Percentiles rank a stretch among this genome's conserved stretches.
Conservation (phyloP, 2,888 invertebrate species). For the Drosophila rellima region DNA sequence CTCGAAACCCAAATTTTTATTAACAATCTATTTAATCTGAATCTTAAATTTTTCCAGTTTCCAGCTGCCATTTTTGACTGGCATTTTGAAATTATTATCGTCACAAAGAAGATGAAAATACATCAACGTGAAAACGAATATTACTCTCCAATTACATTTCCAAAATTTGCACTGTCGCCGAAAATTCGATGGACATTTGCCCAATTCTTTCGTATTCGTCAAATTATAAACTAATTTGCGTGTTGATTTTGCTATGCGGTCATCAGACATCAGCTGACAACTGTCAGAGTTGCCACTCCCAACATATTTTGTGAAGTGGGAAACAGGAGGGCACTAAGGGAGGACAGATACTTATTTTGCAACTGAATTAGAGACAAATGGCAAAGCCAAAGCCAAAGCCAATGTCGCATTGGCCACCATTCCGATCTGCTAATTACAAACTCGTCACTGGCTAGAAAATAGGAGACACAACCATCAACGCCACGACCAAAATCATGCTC, state of each 20-base stretch:
- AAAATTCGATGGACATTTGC: no score
- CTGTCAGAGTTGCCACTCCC: conserved; percentile 26
- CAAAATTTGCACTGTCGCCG: no score
- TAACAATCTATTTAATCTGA: no score
- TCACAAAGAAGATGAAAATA: no score
- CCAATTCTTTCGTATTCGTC: background rate
- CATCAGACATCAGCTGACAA: conserved; percentile 23
- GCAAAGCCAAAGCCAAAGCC: conserved; percentile 33
- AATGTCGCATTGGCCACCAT: conserved; percentile 40
- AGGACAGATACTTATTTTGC: conserved; percentile 30
- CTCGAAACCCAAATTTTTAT: no score
- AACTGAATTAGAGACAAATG: conserved; percentile 40
- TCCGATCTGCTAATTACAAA: conserved; percentile 72
- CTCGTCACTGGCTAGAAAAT: conserved; percentile 60
- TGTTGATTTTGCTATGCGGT: conserved; percentile 49
- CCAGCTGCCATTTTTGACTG: no score
- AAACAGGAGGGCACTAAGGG: background rate
- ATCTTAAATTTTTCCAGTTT: no score
- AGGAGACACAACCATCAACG: conserved; percentile 23
- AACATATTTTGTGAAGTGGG: background rate
- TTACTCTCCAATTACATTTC: no score
- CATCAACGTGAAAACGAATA: no score
- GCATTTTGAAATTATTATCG: no score
- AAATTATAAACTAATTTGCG: conserved; percentile 66
- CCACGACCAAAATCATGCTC: conserved; percentile 9